Percentiles rank a stretch among this genome's conserved stretches.
These are phyloP conservation scores for Dryomyza anilis DNA, from an alignment of 2,888 invertebrate species.

Conservation along the genomic window DNA sequence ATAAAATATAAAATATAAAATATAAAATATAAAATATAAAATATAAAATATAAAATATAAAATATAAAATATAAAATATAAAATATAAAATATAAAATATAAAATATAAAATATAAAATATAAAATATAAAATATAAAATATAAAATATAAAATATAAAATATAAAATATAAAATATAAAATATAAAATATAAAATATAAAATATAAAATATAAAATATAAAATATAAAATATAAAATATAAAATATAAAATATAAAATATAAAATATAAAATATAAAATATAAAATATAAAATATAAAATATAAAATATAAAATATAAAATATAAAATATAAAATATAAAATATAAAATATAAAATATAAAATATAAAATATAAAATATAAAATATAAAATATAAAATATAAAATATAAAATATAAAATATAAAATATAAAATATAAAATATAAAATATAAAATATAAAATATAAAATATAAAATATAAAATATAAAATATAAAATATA, in stretches of 20 bases:
- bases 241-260: not conserved
- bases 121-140: not conserved
- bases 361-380: not conserved
- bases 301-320: not conserved
- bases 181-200: not conserved
- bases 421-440: not conserved
- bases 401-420: not conserved
- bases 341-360: not conserved
- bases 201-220: not conserved
- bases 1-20: not conserved
- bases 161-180: not conserved
- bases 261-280: not conserved
- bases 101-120: not conserved
- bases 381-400: not conserved
- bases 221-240: not conserved
- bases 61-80: not conserved
- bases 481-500: not conserved
- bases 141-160: not conserved
- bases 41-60: not conserved
- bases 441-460: not conserved
- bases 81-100: not conserved
- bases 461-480: not conserved
- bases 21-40: not conserved
- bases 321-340: not conserved
- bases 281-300: not conserved